Percentiles rank a stretch among this genome's conserved stretches.
Evolutionary conservation across 2,113 vertebrate species (phyloP).

Genomic region (Todiramphus chloris): DNA sequence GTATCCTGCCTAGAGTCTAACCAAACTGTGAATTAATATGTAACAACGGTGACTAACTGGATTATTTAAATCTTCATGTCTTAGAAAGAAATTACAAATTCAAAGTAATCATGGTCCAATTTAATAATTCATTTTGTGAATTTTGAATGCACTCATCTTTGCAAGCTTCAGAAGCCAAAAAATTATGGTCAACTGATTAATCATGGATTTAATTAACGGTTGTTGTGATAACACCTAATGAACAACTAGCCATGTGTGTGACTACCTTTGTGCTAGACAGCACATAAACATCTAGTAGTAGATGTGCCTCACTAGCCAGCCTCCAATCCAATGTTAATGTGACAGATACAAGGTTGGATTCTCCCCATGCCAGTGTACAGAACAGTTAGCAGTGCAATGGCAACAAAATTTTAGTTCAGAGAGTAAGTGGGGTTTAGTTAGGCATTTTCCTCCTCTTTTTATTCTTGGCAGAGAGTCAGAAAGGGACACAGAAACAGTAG

Average conservation of each 20-base stretch:
- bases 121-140: constrained; percentile 38
- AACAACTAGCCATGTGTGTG: neutral
- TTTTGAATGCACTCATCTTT: neutral
- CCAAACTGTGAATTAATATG: constrained; percentile 44
- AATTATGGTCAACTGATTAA: neutral
- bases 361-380: neutral
- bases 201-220: neutral
- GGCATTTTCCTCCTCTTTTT: neutral
- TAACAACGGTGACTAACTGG: constrained; percentile 52
- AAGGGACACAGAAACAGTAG: neutral
- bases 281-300: neutral
- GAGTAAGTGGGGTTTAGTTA: neutral
- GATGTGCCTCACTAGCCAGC: neutral
- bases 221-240: neutral
- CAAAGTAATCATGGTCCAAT: neutral
- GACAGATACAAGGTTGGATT: neutral
- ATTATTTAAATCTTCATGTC: constrained; percentile 62
- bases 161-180: neutral
- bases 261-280: neutral
- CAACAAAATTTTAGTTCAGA: neutral
- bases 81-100: constrained; percentile 38
- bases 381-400: neutral
- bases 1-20: neutral
- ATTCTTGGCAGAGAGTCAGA: neutral
- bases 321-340: neutral